These are phyloP conservation scores for Ptyas mucosa DNA, from an alignment of 2,113 vertebrate genomes.

Conservation along the genomic window DNA sequence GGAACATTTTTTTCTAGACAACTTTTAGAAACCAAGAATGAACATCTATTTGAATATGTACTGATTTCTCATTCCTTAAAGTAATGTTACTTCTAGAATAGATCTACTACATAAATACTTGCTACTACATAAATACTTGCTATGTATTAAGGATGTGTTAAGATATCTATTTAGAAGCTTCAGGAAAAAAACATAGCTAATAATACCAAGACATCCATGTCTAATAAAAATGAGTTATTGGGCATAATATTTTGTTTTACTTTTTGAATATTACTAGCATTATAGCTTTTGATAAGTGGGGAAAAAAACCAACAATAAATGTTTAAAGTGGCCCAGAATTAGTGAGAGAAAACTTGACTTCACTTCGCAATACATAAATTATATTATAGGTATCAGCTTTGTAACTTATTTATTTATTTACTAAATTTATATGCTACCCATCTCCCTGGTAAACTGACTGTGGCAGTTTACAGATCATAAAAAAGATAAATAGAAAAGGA, in stretches of 20 bases:
- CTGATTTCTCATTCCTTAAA: neutral
- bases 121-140: neutral
- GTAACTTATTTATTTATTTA: neutral
- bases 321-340: neutral
- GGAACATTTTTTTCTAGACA: neutral
- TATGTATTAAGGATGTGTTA: neutral
- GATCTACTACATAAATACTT: neutral
- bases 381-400: neutral
- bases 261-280: neutral
- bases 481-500: neutral
- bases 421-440: neutral
- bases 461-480: neutral
- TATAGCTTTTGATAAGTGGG: neutral
- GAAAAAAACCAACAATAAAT: neutral
- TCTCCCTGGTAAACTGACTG: neutral
- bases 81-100: neutral
- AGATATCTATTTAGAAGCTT: neutral
- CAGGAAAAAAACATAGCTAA: neutral
- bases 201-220: neutral
- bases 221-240: neutral
- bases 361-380: neutral
- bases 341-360: neutral
- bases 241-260: constrained; percentile 25
- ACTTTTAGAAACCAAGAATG: neutral
- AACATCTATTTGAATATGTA: neutral